Base-by-base conservation (phyloP, 2,888 invertebrate species). In the Tyria jacobaeae region DNA sequence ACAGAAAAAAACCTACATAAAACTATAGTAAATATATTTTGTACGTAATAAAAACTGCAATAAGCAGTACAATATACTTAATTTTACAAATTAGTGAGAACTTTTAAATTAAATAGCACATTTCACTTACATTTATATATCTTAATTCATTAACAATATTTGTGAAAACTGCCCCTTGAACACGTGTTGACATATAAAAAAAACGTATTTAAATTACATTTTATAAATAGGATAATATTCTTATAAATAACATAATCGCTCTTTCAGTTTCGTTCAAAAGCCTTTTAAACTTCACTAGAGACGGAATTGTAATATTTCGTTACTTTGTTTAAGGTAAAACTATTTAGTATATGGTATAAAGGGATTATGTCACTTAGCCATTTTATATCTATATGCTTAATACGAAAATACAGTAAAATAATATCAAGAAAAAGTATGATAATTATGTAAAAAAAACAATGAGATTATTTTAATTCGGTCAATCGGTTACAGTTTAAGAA, bases 11-110 rank as follows among this genome's bases (percentile, higher is more conserved):
- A 17, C 44, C 44, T 47, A 47, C 1, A 24, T 35, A 39, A 24
- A 48, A 53, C 7, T 48, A 59, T 7, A 48, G 31, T 21, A 53
- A 59, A 21, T 49, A 60, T 41, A 60, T 27, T 74, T 74, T 74
- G 74, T 74, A 74, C 74, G 74, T 72, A 70, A 71, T 50, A 57
- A 53, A 21, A 67, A 54, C 64, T 72, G 74, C 73, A 57, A 61
- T 59, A 60, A 53, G 65, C 73, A 71, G 73, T 63, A 64, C 59
- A 60, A 51, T 51, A 71, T 66, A 39, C 31, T 62, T 39, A 52
- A 14, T 27, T 37, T 50, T 57, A 64, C 39, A 66, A 55, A 66
- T 59, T 66, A 64, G 64, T 64, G 57, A 51, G n/a, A 50, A 37
- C 47, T 34, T 52, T 56, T 56, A 57, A 24, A 57, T 57, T 57